Base-by-base conservation (phyloP, 1,140 invertebrate species). In the Himalopsyche phryganea region DNA sequence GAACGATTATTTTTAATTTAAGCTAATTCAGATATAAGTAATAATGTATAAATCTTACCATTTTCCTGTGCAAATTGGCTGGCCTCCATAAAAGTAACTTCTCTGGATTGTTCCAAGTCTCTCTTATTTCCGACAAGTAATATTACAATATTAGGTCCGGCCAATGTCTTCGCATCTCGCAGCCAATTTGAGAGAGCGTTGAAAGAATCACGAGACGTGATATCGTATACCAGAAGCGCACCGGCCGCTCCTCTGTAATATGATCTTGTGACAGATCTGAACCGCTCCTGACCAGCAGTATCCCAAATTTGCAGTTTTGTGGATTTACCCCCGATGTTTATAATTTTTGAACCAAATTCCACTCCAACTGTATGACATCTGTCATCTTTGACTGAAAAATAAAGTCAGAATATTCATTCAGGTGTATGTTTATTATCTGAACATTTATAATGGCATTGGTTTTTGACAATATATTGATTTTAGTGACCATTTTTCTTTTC, bases 241-340 rank as follows among this genome's bases (percentile, higher is more conserved):
- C 90, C 89, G 45, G 89, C 89, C 33, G 89, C 89, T 18, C 89
- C 89, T 61, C 89, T 76, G 69, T 91, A 91, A 70, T 91, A 92
- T 50, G 87, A 89, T 51, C 88, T 77, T 1, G 87, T 91, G 3
- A 91, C 89, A 18, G 89, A 91, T 56, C 88, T 79, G 66, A 78
- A 80, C 48, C 80, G 69, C 54, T 80, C 78, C 57, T 80, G 78
- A 3, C 78, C 78, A n/a, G 77, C 77, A 65, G 76, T 83, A 68
- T 91, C 89, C 90, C 90, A 91, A 62, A 92, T 91, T 67, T 92
- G 90, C 36, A 92, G 74, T 76, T 92, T 92, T 14, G 91, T 89
- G 58, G 87, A 85, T 73, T 90, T 90, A 2, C 88, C 88, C 60
- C 89, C 89, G 67, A 92, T 89, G 58, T 86, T 90, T 6, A 91